phyloP scores from a whole-genome alignment of 2,888 invertebrate genomes.

The Oxytorus armatus region DNA sequence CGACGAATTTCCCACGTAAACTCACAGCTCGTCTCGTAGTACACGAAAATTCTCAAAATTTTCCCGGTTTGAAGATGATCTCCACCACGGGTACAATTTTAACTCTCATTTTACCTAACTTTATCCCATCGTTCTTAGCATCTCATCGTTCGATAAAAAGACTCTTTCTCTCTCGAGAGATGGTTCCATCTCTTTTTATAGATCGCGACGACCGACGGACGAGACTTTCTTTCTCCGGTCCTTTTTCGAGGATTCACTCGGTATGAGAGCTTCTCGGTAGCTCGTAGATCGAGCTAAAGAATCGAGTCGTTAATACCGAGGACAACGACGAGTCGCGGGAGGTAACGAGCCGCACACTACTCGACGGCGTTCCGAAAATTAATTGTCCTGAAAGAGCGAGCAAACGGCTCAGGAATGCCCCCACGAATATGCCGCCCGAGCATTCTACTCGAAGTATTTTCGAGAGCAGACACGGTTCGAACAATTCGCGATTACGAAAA shows the following conservation, averaged over 20 bases:
- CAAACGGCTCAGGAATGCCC: conserved; percentile 23
- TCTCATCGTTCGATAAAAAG: conserved; percentile 51
- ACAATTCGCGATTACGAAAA: conserved; percentile 1
- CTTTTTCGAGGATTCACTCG: conserved; percentile 12
- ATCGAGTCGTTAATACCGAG: conserved; percentile 64
- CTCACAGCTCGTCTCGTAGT: conserved; percentile 61
- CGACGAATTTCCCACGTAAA: conserved; percentile 62
- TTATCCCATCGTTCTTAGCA: conserved; percentile 30
- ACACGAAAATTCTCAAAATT: conserved; percentile 46
- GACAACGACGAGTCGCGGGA: conserved; percentile 43
- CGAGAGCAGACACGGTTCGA: conserved; percentile 4
- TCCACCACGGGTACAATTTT: conserved; percentile 48
- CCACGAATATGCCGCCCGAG: conserved; percentile 20
- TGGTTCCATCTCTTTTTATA: conserved; percentile 16
- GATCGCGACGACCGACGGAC: conserved; percentile 28
- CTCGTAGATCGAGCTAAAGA: conserved; percentile 35
- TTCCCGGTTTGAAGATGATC: conserved; percentile 64
- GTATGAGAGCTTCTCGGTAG: conserved; percentile 18
- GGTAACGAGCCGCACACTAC: conserved; percentile 57
- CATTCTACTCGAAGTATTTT: conserved; percentile 38
- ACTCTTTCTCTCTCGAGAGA: conserved; percentile 50
- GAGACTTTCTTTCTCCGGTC: conserved; percentile 2
- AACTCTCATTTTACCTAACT: conserved; percentile 46
- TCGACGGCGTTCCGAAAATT: conserved; percentile 55
- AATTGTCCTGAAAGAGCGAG: conserved; percentile 57